Base-by-base conservation (phyloP, 2,797 vertebrate genomes). In the Huso huso region DNA sequence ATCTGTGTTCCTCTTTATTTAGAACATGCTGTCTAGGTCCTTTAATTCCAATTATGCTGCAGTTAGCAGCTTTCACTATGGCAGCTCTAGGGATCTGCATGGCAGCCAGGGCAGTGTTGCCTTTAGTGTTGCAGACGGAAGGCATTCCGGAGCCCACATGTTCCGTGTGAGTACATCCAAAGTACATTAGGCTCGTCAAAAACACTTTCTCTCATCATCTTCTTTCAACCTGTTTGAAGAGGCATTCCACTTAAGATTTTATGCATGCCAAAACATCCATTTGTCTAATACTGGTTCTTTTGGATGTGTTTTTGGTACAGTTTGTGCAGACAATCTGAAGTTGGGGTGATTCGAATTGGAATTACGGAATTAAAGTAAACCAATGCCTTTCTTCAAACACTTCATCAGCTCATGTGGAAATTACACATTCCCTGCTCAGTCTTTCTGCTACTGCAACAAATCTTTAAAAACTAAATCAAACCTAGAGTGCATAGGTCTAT, bases 1-100 rank as follows among this genome's bases (percentile, higher is more conserved):
- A 83, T 71, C 69, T 91, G 88, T 93, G 73, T 90, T 83, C 90
- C 83, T 88, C 83, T 90, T 81, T 88, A 91, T 91, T 94, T 90
- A 99, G 96, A 99, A 86, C 73, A 83, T 88, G 84, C 92, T 97
- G 88, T 99, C 94, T 91, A 89, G 93, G 89, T 98, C 96, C 91
- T 95, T 90, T 97, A 95, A 94, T 92, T 93, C 89, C 92, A 87
- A 87, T 93, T 90, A 88, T 53, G 85, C 91, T 81, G 92, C 92
- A 75, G 88, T 93, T 88, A 93, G 93, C 92, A 90, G 83, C 84
- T 91, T 91, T 87, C 91, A 89, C 87, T 93, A 86, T 91, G 86
- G 92, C 90, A 95, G 94, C 93, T 92, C 87, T 96, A 95, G 93
- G 88, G 95, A 93, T 77, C 89, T 98, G 90, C 93, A 90, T 91